A percentile compares a stretch with the other conserved stretches of the same genome.
These are phyloP conservation scores for Microctonus brassicae DNA, from an alignment of 2,888 invertebrate genomes.

Conservation along the genomic window DNA sequence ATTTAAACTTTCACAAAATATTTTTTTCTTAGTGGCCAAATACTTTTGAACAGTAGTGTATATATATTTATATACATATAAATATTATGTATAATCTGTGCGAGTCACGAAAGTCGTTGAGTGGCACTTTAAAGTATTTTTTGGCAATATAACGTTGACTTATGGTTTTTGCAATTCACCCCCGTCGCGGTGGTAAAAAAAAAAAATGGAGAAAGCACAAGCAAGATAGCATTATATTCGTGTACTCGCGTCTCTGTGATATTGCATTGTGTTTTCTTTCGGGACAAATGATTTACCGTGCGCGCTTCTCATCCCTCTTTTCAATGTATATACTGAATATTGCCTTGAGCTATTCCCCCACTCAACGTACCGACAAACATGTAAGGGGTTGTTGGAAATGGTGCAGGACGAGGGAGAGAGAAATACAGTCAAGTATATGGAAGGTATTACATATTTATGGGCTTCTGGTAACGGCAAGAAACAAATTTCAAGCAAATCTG, in stretches of 20 bases:
- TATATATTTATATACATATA: too few species aligned
- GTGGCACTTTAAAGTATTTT: slow-evolving; percentile 69
- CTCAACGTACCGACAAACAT: slow-evolving; percentile 56
- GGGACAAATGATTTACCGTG: slow-evolving; percentile 68
- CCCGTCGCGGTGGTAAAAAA: slow-evolving; percentile 42
- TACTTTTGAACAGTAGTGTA: too few species aligned
- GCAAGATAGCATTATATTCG: slow-evolving; percentile 37
- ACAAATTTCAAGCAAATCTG: slow-evolving; percentile 67
- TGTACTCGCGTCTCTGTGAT: slow-evolving; percentile 42
- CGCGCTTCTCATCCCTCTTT: slow-evolving; percentile 56
- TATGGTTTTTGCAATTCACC: slow-evolving; percentile 60
- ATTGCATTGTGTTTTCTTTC: slow-evolving; percentile 67
- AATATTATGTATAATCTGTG: slow-evolving; percentile 20
- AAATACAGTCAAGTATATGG: slow-evolving; percentile 50
- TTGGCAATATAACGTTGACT: slow-evolving; percentile 68
- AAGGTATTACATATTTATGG: slow-evolving; percentile 69
- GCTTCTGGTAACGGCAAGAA: slow-evolving; percentile 63
- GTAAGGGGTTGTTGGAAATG: slow-evolving; percentile 57
- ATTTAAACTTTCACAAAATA: too few species aligned
- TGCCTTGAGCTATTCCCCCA: slow-evolving; percentile 11
- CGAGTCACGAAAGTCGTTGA: slow-evolving; percentile 44
- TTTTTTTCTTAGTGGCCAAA: too few species aligned
- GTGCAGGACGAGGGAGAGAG: slow-evolving; percentile 26
- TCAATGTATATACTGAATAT: slow-evolving; percentile 41
- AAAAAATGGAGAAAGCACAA: slow-evolving; percentile 32